A percentile compares a stretch with the other conserved stretches of the same genome.
Conservation (phyloP, 2,797 vertebrate genomes). For the Notamacropus eugenii region DNA sequence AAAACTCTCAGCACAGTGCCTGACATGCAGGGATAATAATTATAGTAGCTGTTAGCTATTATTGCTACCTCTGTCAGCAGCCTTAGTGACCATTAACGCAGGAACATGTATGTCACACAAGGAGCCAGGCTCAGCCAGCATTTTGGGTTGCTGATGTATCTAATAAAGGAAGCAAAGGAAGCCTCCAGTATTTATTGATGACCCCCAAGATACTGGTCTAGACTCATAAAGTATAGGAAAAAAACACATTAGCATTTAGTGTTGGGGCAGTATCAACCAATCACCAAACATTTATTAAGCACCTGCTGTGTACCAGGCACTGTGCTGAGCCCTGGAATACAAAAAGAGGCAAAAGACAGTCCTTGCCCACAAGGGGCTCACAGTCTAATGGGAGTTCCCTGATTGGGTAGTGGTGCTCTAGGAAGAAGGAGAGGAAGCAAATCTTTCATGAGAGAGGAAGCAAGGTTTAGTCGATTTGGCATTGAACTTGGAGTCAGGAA, state of each 20-base stretch:
- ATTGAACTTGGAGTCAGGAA: conserved; percentile 33
- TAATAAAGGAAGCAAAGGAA: conserved; percentile 9
- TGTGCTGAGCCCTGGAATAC: no score
- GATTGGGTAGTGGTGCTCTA: conserved; percentile 14
- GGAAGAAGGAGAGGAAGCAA: neutral
- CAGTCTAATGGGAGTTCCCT: neutral
- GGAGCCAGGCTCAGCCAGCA: conserved; percentile 41
- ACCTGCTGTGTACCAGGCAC: no score
- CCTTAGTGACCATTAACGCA: conserved; percentile 44
- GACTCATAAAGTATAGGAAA: neutral
- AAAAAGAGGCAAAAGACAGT: no score
- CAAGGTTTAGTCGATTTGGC: conserved; percentile 3
- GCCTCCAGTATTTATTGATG: neutral
- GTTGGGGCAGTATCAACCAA: no score
- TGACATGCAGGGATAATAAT: no score
- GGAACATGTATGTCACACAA: conserved; percentile 51
- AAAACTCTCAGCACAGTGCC: no score
- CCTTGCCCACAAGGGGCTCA: neutral
- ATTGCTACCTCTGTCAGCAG: neutral
- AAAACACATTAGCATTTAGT: no score
- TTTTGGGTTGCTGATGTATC: conserved; percentile 46
- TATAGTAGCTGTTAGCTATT: no score
- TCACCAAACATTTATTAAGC: neutral
- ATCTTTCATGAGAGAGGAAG: neutral
- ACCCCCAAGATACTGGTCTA: neutral